These are phyloP conservation scores for Oeneis ivallda DNA, from an alignment of 2,888 invertebrate species.

Conservation along the genomic window DNA sequence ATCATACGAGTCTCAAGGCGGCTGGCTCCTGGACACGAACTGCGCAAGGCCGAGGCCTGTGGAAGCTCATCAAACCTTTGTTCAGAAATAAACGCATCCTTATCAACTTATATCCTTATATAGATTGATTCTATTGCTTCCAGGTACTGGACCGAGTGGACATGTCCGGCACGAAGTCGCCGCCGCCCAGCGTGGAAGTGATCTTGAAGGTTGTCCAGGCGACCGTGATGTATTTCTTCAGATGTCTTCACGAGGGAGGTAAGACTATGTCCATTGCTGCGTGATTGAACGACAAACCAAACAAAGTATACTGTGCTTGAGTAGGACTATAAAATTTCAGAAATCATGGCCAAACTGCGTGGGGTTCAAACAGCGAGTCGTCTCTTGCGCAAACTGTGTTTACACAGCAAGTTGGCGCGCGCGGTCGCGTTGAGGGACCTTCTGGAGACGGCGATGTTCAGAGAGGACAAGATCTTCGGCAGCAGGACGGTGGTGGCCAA, in stretches of 20 bases:
- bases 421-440: constrained; percentile 87
- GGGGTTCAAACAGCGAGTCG: constrained; percentile 85
- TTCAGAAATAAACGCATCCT: no score
- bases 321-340: no score
- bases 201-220: constrained; percentile 86
- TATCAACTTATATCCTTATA: no score
- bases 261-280: no score
- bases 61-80: no score
- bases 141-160: constrained; percentile 84
- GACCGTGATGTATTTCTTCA: constrained; percentile 88
- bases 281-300: no score
- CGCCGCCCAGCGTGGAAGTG: constrained; percentile 84
- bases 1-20: no score
- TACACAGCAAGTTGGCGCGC: constrained; percentile 85
- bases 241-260: constrained; percentile 86
- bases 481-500: constrained; percentile 76
- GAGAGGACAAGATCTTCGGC: constrained; percentile 86
- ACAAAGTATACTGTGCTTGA: no score
- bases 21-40: no score
- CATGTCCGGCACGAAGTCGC: constrained; percentile 80
- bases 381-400: constrained; percentile 84
- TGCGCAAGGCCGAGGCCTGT: no score
- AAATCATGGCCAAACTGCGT: constrained; percentile 81
- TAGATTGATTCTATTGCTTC: background rate
- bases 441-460: constrained; percentile 87